Percentiles rank a stretch among this genome's conserved stretches.
These are phyloP conservation scores for Camponotus pennsylvanicus DNA, from an alignment of 1,140 invertebrate genomes.

Conservation along the genomic window DNA sequence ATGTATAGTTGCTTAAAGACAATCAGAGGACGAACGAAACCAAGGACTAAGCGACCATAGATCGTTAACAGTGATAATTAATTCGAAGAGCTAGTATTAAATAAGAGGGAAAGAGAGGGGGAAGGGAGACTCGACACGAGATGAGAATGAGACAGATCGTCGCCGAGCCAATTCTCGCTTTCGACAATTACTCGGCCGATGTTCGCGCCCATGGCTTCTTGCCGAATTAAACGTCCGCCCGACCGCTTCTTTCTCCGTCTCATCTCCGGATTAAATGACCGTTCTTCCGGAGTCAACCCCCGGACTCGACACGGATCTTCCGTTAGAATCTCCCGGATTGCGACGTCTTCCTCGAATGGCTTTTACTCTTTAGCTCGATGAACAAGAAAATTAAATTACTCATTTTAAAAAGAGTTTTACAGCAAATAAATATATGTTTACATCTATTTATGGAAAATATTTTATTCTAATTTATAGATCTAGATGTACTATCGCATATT, in stretches of 20 bases:
- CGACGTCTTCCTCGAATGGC: neutral
- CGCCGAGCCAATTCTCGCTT: slow-evolving; percentile 61
- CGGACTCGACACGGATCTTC: slow-evolving; percentile 8
- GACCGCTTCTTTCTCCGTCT: neutral
- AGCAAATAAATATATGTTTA: neutral
- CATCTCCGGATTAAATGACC: slow-evolving; percentile 13
- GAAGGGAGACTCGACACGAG: slow-evolving; percentile 1
- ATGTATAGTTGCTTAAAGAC: neutral
- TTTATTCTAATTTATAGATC: neutral
- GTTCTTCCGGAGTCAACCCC: slow-evolving; percentile 18
- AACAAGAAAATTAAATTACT: slow-evolving; percentile 26
- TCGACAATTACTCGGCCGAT: slow-evolving; percentile 34
- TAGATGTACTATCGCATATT: neutral
- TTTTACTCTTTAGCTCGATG: neutral
- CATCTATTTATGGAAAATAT: neutral
- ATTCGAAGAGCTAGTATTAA: slow-evolving; percentile 72
- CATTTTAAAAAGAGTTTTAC: neutral
- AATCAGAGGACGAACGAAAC: slow-evolving; percentile 45
- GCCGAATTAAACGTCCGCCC: slow-evolving; percentile 30
- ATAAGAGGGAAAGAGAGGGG: neutral
- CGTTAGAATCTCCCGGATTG: slow-evolving; percentile 12
- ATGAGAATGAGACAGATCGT: slow-evolving; percentile 43
- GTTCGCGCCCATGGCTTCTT: slow-evolving; percentile 1
- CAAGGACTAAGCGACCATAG: slow-evolving; percentile 22
- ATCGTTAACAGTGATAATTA: slow-evolving; percentile 71